Percentiles rank a stretch among this genome's conserved stretches.
These are phyloP conservation scores for Phylloscopus trochiloides DNA, from an alignment of 2,113 vertebrate species.

Conservation along the genomic window DNA sequence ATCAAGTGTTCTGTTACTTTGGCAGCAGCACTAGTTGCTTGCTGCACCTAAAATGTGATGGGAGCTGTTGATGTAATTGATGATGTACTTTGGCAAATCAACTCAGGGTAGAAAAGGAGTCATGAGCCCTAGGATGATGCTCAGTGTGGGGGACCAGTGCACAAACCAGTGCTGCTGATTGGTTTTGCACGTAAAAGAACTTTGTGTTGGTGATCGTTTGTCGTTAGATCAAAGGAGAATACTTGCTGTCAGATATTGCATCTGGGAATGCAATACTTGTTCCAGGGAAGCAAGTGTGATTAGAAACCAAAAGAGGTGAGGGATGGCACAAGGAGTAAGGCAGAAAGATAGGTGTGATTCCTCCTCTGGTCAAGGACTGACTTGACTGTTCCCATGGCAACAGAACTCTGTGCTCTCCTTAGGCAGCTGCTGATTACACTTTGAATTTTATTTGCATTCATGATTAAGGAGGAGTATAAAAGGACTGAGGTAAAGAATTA, in stretches of 20 bases:
- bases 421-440: conserved; percentile 77
- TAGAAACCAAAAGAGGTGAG: not conserved
- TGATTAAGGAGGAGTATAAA: conserved; percentile 77
- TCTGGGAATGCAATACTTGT: not conserved
- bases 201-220: not conserved
- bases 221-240: not conserved
- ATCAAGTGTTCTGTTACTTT: not conserved
- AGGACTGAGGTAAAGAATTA: conserved; percentile 66
- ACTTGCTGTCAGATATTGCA: not conserved
- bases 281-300: not conserved
- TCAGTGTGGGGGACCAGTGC: not conserved
- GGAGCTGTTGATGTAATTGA: not conserved
- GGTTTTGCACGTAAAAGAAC: not conserved
- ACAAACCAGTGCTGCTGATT: not conserved
- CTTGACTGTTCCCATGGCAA: conserved; percentile 76
- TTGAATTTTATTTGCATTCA: conserved; percentile 80
- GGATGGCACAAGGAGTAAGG: not conserved
- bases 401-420: conserved; percentile 61
- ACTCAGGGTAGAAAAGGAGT: not conserved
- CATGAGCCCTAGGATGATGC: not conserved
- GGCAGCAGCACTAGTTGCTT: not conserved
- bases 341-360: conserved; percentile 37
- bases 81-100: not conserved
- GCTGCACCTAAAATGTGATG: not conserved
- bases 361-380: conserved; percentile 71